Percentiles rank a stretch among this genome's conserved stretches.
Evolutionary conservation across 1,140 invertebrate genomes (phyloP).

Genomic region (Calosoma granatense): DNA sequence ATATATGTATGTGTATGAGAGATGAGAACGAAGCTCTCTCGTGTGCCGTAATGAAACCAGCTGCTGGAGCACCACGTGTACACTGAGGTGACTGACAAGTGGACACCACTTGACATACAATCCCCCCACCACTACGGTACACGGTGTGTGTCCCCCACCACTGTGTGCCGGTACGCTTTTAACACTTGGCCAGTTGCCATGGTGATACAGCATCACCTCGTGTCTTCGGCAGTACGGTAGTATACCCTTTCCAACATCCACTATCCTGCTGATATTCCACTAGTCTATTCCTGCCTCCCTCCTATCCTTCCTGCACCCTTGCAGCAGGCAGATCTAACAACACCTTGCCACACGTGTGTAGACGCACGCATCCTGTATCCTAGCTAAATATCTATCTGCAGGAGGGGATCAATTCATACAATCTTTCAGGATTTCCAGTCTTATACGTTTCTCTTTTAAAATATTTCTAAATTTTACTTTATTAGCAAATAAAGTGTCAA

Average conservation of each 20-base stretch:
- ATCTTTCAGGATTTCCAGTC: too few relatives aligned
- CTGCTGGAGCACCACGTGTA: conserved; percentile 1
- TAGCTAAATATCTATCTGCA: too few relatives aligned
- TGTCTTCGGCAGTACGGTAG: not conserved
- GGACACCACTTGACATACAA: conserved; percentile 3
- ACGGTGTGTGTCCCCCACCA: not conserved
- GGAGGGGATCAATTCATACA: too few relatives aligned
- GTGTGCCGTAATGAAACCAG: not conserved
- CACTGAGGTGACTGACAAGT: conserved; percentile 7
- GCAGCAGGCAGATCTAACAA: too few relatives aligned
- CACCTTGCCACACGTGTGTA: too few relatives aligned
- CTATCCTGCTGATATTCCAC: not conserved
- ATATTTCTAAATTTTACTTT: too few relatives aligned
- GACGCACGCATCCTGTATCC: too few relatives aligned
- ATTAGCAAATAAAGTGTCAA: too few relatives aligned
- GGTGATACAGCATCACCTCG: not conserved
- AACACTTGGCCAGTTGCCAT: not conserved
- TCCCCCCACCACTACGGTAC: not conserved
- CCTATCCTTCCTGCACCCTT: too few relatives aligned
- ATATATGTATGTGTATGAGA: too few relatives aligned
- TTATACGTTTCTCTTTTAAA: too few relatives aligned
- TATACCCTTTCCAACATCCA: not conserved
- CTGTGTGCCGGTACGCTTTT: not conserved
- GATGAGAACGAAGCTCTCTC: not conserved
- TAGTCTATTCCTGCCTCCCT: not conserved